These are phyloP conservation scores for Cydia splendana DNA, from an alignment of 1,140 invertebrate species.

Conservation along the genomic window DNA sequence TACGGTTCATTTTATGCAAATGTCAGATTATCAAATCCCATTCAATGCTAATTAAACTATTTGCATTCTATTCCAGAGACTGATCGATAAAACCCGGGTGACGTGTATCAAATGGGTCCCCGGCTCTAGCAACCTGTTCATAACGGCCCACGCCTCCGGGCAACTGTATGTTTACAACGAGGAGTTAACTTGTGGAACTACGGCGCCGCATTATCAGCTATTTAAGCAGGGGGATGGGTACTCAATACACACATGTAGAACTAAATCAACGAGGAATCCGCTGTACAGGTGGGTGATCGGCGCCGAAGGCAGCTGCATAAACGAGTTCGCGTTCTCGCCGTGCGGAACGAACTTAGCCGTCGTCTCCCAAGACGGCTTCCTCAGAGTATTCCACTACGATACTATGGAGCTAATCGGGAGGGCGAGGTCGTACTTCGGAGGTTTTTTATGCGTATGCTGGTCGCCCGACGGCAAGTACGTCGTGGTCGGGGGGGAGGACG, in stretches of 20 bases:
- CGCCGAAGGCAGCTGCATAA: slow-evolving; percentile 92
- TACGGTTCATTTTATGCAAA: slow-evolving; percentile 1
- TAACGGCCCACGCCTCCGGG: slow-evolving; percentile 97
- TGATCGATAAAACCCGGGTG: slow-evolving; percentile 98
- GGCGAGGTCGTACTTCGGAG: slow-evolving; percentile 98
- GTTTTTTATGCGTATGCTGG: slow-evolving; percentile 97
- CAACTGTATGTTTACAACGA: slow-evolving; percentile 99
- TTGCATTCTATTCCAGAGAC: slow-evolving; percentile 85
- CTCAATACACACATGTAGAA: slow-evolving; percentile 96
- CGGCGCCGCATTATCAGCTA: slow-evolving; percentile 93
- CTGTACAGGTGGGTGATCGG: slow-evolving; percentile 93
- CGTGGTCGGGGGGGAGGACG: slow-evolving; percentile 98
- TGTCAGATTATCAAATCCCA: background rate
- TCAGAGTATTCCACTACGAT: slow-evolving; percentile 98
- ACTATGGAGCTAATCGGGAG: slow-evolving; percentile 96
- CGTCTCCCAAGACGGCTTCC: slow-evolving; percentile 97
- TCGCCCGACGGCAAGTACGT: slow-evolving; percentile 97
- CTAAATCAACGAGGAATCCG: slow-evolving; percentile 97
- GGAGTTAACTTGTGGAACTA: slow-evolving; percentile 93
- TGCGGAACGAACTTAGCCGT: slow-evolving; percentile 95
- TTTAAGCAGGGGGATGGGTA: slow-evolving; percentile 98
- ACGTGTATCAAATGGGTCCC: slow-evolving; percentile 99
- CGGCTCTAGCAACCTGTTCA: slow-evolving; percentile 94
- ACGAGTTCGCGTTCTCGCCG: slow-evolving; percentile 98
- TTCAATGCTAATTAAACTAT: slow-evolving; percentile 29